Evolutionary conservation across 2,797 vertebrate genomes (phyloP).

Genomic region (Erpetoichthys calabaricus): DNA sequence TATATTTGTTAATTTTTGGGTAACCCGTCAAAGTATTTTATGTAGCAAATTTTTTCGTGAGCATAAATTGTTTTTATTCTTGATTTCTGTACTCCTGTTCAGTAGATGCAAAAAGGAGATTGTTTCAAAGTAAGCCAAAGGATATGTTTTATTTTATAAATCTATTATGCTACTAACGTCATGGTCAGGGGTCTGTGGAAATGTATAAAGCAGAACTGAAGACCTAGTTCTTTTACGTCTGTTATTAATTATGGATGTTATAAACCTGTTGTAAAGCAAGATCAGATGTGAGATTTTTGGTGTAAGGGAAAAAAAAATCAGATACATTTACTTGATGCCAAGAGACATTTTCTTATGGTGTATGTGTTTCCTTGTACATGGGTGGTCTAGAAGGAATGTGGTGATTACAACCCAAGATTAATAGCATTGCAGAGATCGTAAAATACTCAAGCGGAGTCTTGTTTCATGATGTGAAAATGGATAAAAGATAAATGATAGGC

Average conservation of each 20-base stretch:
- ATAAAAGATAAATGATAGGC: conserved; percentile 25
- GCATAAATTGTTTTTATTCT: too few relatives aligned
- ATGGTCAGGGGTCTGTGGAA: too few relatives aligned
- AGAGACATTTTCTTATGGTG: conserved; percentile 30
- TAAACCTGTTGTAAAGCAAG: conserved; percentile 53
- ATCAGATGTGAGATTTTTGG: conserved; percentile 55
- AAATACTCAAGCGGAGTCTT: conserved; percentile 40
- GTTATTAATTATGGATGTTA: conserved; percentile 60
- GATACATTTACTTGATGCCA: conserved; percentile 49
- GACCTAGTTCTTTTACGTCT: conserved; percentile 23
- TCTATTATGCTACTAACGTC: too few relatives aligned
- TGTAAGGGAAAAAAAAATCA: conserved; percentile 49
- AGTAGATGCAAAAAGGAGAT: too few relatives aligned
- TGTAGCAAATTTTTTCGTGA: too few relatives aligned
- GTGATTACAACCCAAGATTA: conserved; percentile 46
- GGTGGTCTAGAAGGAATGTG: conserved; percentile 44
- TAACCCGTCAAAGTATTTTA: too few relatives aligned
- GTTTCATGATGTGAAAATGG: conserved; percentile 39
- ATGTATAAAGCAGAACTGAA: too few relatives aligned
- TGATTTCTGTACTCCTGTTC: too few relatives aligned
- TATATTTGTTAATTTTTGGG: too few relatives aligned
- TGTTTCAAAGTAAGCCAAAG: too few relatives aligned
- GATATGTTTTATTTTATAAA: too few relatives aligned
- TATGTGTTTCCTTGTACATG: conserved; percentile 29
- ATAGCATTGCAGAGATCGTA: conserved; percentile 44